A percentile compares a stretch with the other conserved stretches of the same genome.
phyloP scores from a whole-genome alignment of 2,797 vertebrate genomes.

The Spinus olivaceus region DNA sequence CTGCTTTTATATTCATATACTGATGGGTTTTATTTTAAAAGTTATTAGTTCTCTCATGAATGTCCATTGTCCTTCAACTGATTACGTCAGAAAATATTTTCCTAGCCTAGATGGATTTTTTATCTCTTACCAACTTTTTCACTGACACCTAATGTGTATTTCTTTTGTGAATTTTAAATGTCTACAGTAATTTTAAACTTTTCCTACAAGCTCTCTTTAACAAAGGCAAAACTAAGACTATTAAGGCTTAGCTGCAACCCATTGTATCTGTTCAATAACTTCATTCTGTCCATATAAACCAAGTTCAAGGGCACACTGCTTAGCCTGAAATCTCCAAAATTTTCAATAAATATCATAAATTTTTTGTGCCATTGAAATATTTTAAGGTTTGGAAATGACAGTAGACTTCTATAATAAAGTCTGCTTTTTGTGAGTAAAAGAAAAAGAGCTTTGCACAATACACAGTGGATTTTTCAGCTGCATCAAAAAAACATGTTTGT shows the following conservation, averaged over 20 bases:
- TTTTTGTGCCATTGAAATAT: background rate
- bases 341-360: background rate
- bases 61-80: background rate
- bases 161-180: background rate
- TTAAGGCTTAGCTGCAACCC: background rate
- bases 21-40: background rate
- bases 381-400: background rate
- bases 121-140: background rate
- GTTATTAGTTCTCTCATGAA: background rate
- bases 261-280: background rate
- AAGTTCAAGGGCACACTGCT: background rate
- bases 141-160: background rate
- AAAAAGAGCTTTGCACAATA: background rate
- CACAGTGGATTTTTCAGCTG: background rate
- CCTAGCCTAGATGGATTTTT: rapidly evolving
- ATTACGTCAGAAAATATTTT: background rate
- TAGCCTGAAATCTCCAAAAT: background rate
- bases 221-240: background rate
- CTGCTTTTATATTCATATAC: background rate
- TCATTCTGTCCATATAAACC: background rate
- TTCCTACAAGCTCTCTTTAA: background rate
- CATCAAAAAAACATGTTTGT: background rate
- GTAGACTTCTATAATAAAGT: background rate
- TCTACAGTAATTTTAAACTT: background rate
- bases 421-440: background rate